Percentiles rank a stretch among this genome's conserved stretches.
phyloP scores from a whole-genome alignment of 1,140 invertebrate species.

The Caenorhabditis brenneri region DNA sequence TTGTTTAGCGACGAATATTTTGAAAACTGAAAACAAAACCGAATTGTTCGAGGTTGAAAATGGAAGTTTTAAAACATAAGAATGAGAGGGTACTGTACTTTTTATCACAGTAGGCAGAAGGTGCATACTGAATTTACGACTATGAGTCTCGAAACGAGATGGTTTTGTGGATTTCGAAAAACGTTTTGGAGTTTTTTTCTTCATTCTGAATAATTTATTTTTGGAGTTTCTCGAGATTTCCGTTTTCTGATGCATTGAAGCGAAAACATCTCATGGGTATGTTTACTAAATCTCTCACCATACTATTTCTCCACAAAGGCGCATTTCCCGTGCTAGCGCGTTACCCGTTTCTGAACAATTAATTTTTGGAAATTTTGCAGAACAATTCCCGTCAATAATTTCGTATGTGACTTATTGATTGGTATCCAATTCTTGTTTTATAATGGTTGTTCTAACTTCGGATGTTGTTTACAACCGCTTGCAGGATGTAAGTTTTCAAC shows the following conservation, averaged over 20 bases:
- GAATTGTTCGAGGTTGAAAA: too few relatives aligned
- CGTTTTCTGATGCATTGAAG: too few relatives aligned
- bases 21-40: not conserved
- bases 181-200: not conserved
- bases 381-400: not conserved
- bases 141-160: too few relatives aligned
- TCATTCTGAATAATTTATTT: not conserved
- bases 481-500: not conserved
- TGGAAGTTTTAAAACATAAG: not conserved
- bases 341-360: not conserved
- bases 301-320: not conserved
- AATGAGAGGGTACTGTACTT: not conserved
- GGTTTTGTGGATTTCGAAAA: too few relatives aligned
- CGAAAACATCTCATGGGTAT: too few relatives aligned
- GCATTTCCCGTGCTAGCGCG: not conserved
- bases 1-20: not conserved
- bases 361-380: not conserved
- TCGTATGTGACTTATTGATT: not conserved
- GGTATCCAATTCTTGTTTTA: not conserved
- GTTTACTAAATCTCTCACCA: not conserved
- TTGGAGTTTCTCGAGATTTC: too few relatives aligned
- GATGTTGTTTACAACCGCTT: slow-evolving; percentile 14
- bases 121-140: too few relatives aligned
- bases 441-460: slow-evolving; percentile 7
- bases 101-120: too few relatives aligned